phyloP scores from a whole-genome alignment of 2,113 vertebrate species.

The Megaptera novaeangliae region DNA sequence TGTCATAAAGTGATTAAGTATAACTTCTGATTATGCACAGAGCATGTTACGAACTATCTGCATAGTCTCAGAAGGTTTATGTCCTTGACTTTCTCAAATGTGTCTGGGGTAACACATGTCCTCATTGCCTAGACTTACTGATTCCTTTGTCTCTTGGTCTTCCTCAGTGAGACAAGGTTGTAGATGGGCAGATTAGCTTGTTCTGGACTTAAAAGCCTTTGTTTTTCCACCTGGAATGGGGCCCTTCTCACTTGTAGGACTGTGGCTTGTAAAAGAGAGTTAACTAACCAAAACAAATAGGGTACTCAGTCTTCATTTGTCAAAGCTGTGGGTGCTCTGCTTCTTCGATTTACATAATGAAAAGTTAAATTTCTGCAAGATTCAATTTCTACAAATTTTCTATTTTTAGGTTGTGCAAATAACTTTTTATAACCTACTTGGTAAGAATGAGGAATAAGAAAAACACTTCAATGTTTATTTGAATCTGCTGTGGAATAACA shows the following conservation, averaged over 20 bases:
- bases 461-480: conserved; percentile 51
- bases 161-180: neutral
- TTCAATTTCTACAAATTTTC: conserved; percentile 43
- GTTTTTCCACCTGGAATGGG: neutral
- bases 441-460: conserved; percentile 54
- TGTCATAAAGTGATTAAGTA: neutral
- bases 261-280: conserved; percentile 22
- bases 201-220: neutral
- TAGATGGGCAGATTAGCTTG: neutral
- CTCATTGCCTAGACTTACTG: neutral
- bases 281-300: conserved; percentile 27
- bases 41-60: neutral
- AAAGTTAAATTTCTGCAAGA: conserved; percentile 48
- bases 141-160: neutral
- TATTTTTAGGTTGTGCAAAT: conserved; percentile 52
- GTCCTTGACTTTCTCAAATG: neutral
- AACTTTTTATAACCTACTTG: conserved; percentile 40
- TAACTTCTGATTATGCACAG: neutral
- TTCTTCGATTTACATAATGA: conserved; percentile 48
- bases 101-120: neutral
- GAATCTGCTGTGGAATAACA: neutral
- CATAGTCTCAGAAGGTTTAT: neutral
- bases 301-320: conserved; percentile 65
- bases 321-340: conserved; percentile 1
- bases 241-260: neutral